Base-by-base conservation (phyloP, 2,113 vertebrate genomes). In the Arenaria interpres region DNA sequence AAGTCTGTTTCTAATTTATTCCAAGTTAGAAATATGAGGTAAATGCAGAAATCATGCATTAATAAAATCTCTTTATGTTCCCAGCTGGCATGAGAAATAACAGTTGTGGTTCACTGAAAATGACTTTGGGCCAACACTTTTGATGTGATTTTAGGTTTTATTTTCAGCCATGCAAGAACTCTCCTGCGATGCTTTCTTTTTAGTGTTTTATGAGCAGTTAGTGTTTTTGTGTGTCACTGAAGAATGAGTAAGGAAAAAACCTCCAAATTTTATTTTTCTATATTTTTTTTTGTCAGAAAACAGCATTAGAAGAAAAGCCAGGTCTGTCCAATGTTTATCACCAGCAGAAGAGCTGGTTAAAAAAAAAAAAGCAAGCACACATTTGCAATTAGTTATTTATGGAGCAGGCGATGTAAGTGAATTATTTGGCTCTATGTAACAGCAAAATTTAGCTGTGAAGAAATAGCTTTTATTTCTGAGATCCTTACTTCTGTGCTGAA, bases 1-100 rank as follows among this genome's bases (percentile, higher is more conserved):
- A 97, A 95, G 98, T 98, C 97, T 97, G 78, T 43, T 94, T 96
- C 63, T 97, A 80, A 97, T 97, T 98, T 98, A 85, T 97, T 97
- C 77, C 72, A 67, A 85, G 56, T 85, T 94, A 96, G 75, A 97
- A 97, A 85, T 96, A 78, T 88, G 94, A 97, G 90, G 88, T 76
- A 97, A 97, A 96, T 1, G 41, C 67, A 96, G 76, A 96, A 96
- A 96, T 96, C 76, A 82, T 95, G 79, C 67, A 89, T 94, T 97
- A 97, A 94, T 94, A 96, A 94, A 86, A 79, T 77, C 77, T 87
- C 53, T 97, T 97, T 57, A 90, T 97, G 82, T 84, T 89, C 73
- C 95, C 90, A 90, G 59, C 76, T 97, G 95, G 87, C 97, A 96
- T 91, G 48, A 95, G 86, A 97, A 97, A 72, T 93, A 97, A 93